These are phyloP conservation scores for Pyrrhia umbra DNA, from an alignment of 2,888 invertebrate genomes.

Conservation along the genomic window DNA sequence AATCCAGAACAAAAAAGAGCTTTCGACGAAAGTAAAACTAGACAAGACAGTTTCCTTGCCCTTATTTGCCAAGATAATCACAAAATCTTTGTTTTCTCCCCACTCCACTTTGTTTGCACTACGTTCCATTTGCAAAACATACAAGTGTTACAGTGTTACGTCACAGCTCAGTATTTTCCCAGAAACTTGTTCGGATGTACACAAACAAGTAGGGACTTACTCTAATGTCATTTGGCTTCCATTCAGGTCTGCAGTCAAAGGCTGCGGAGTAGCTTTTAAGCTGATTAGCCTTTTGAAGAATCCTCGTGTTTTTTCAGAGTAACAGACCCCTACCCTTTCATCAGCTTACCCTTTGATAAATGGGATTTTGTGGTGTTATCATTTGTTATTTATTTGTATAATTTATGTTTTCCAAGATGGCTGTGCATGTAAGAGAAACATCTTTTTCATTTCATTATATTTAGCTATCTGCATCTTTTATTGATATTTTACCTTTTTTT, in stretches of 20 bases:
- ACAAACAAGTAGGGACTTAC: conserved; percentile 51
- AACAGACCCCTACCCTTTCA: conserved; percentile 41
- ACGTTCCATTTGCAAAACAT: conserved; percentile 40
- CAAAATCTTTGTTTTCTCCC: conserved; percentile 10
- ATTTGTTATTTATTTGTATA: neutral
- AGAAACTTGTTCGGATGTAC: conserved; percentile 10
- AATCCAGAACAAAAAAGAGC: no score
- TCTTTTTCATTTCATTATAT: no score
- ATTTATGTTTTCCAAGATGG: neutral
- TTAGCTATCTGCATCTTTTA: no score
- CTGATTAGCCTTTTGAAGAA: conserved; percentile 74
- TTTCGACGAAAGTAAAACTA: neutral
- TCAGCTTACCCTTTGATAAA: conserved; percentile 23
- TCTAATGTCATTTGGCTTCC: conserved; percentile 67
- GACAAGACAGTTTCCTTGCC: neutral
- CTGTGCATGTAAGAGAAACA: neutral
- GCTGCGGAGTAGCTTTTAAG: conserved; percentile 68
- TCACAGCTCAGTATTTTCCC: conserved; percentile 31
- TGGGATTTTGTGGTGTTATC: neutral
- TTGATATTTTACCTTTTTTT: no score
- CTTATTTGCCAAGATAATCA: conserved; percentile 7
- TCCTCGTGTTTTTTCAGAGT: conserved; percentile 34
- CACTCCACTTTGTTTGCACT: conserved; percentile 20
- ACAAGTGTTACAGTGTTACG: conserved; percentile 23
- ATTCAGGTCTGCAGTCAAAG: conserved; percentile 66